Percentiles rank a stretch among this genome's conserved stretches.
These are phyloP conservation scores for Tetragonula clypearis DNA, from an alignment of 1,140 invertebrate genomes.

Conservation along the genomic window DNA sequence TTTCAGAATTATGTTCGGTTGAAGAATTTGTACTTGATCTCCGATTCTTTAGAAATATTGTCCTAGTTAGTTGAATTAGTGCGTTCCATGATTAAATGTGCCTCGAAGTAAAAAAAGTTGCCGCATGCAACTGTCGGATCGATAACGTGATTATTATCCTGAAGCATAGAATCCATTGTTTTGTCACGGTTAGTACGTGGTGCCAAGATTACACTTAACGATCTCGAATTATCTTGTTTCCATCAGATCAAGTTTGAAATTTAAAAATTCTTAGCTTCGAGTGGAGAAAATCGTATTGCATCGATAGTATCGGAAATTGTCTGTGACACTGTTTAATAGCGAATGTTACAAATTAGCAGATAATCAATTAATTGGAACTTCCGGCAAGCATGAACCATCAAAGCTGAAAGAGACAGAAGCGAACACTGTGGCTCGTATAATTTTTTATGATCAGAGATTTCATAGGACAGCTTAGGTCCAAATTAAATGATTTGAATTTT, in stretches of 20 bases:
- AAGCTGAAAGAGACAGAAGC: conserved; percentile 62
- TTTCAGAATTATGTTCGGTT: neutral
- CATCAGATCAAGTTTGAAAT: conserved; percentile 53
- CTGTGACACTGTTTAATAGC: conserved; percentile 40
- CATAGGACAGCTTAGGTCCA: conserved; percentile 40
- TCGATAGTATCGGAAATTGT: neutral
- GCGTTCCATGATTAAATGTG: neutral
- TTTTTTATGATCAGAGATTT: conserved; percentile 75
- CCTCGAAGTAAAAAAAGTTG: neutral
- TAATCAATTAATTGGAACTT: conserved; percentile 75
- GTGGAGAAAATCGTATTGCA: neutral
- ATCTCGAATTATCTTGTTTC: conserved; percentile 57
- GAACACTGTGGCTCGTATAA: conserved; percentile 70
- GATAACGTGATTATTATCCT: neutral
- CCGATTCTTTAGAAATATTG: neutral
- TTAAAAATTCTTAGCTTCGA: neutral
- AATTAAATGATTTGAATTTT: conserved; percentile 10
- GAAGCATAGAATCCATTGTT: conserved; percentile 36
- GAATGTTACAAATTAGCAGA: conserved; percentile 76
- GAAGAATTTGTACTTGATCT: neutral
- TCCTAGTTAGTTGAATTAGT: neutral
- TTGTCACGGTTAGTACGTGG: conserved; percentile 24
- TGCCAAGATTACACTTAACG: conserved; percentile 42
- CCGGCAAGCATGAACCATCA: conserved; percentile 72
- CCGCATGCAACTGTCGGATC: neutral